Base-by-base conservation (phyloP, 2,888 invertebrate genomes). In the Lasiommata megera region DNA sequence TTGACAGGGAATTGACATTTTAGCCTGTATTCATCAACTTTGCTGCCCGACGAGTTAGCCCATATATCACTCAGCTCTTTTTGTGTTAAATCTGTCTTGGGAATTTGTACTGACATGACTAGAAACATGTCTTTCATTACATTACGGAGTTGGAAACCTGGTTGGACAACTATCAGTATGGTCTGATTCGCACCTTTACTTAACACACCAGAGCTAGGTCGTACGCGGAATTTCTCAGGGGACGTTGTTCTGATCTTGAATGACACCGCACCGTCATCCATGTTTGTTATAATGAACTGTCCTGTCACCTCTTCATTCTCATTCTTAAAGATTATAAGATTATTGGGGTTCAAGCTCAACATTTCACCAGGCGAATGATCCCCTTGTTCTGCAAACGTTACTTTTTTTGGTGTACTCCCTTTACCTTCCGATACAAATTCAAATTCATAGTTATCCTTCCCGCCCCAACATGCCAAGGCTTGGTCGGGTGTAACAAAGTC, bases 161-260 rank as follows among this genome's bases (percentile, higher is more conserved):
- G 92, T 70, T 96, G 95, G 0, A 98, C 91, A 3, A 94, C 93
- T 1, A 98, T 95, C 37, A 92, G 91, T 0, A 98, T 93, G 0
- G 92, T 90, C 37, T 93, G 92, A 0, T 91, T 89, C 2, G 92
- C 92, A 7, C 94, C 94, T 0, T 94, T 93, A 1, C 91, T 84
- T 52, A 98, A 78, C 6, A 94, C 87, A 0, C 98, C 98, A 6
- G 95, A 94, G 70, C 96, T 97, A 0, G 98, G 98, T 53, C 97
- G 93, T 1, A 99, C 99, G 29, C 97, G 92, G 85, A 97, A 99
- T 81, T 98, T 98, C 72, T 98, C 97, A 0, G 98, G 99, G 0
- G 98, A 96, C 3, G 98, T 99, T 11, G 98, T 99, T 84, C 99
- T 96, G 63, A 99, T 95, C 95, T 98, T 88, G 47, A 92, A 92